Percentiles rank a stretch among this genome's conserved stretches.
These are phyloP conservation scores for Diglossa cyanea DNA, from an alignment of 2,797 vertebrate species.

Conservation along the genomic window DNA sequence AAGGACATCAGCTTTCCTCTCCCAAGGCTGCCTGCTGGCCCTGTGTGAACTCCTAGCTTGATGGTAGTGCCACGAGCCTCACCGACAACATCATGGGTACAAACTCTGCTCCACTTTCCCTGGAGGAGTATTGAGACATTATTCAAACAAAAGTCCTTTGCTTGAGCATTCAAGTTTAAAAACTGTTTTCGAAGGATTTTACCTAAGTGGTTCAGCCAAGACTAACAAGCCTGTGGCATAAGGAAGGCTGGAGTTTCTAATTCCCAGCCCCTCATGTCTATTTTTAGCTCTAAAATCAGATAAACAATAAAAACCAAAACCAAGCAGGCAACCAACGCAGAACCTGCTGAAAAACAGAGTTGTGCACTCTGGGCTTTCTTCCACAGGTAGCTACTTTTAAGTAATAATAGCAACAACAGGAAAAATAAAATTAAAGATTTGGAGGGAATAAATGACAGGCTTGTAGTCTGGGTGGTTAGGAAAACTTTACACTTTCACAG, in stretches of 20 bases:
- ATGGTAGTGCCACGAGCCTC: not conserved
- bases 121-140: not conserved
- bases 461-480: not conserved
- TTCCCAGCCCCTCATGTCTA: not conserved
- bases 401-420: not conserved
- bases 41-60: fast-evolving
- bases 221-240: constrained; percentile 7
- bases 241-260: constrained; percentile 18
- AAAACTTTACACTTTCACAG: not conserved
- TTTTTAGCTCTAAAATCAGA: constrained; percentile 39
- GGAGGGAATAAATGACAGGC: not conserved
- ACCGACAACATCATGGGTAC: not conserved
- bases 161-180: not conserved
- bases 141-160: not conserved
- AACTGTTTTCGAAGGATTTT: not conserved
- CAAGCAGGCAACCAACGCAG: not conserved
- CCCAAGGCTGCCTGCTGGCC: no score
- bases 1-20: not conserved
- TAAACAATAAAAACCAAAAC: constrained; percentile 13
- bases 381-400: not conserved
- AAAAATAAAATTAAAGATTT: not conserved
- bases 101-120: not conserved
- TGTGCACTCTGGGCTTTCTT: not conserved
- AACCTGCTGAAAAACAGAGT: not conserved
- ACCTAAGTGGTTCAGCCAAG: constrained; percentile 13